Evolutionary conservation across 2,888 invertebrate species (phyloP).

Genomic region (Octodonta nipae): DNA sequence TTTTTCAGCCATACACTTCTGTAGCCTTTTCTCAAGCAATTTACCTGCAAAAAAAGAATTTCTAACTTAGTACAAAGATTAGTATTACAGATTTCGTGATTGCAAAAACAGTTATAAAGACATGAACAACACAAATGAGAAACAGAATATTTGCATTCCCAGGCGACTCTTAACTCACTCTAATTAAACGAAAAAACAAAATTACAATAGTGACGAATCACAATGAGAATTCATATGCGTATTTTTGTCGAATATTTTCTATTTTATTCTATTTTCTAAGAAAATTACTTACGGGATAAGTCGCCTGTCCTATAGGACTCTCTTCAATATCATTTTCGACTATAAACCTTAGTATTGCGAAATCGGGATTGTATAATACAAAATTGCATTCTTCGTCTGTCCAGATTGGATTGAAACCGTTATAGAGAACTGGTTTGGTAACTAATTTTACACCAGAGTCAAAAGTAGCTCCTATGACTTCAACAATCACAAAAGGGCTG

Average conservation of each 20-base stretch:
- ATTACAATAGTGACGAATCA: no score
- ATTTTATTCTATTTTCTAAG: no score
- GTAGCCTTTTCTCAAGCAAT: conserved; percentile 70
- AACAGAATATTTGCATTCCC: no score
- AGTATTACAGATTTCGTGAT: no score
- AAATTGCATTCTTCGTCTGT: conserved; percentile 71
- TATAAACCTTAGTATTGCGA: conserved; percentile 73
- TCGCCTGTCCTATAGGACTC: conserved; percentile 92
- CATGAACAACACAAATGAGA: no score
- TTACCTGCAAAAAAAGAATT: conserved; percentile 41
- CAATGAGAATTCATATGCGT: no score
- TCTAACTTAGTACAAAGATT: no score
- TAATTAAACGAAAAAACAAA: no score
- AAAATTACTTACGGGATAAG: conserved; percentile 68
- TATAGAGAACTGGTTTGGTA: conserved; percentile 64
- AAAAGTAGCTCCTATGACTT: conserved; percentile 76
- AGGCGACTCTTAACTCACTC: no score
- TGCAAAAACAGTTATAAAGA: no score
- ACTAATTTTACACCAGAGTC: conserved; percentile 72
- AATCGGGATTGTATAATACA: conserved; percentile 65
- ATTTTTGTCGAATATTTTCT: no score
- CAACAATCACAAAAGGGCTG: conserved; percentile 85
- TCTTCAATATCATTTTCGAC: conserved; percentile 91
- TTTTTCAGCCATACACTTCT: conserved; percentile 84
- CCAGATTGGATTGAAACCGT: conserved; percentile 90